Percentiles rank a stretch among this genome's conserved stretches.
Evolutionary conservation across 2,113 vertebrate species (phyloP).

Genomic region (Alligator sinensis): DNA sequence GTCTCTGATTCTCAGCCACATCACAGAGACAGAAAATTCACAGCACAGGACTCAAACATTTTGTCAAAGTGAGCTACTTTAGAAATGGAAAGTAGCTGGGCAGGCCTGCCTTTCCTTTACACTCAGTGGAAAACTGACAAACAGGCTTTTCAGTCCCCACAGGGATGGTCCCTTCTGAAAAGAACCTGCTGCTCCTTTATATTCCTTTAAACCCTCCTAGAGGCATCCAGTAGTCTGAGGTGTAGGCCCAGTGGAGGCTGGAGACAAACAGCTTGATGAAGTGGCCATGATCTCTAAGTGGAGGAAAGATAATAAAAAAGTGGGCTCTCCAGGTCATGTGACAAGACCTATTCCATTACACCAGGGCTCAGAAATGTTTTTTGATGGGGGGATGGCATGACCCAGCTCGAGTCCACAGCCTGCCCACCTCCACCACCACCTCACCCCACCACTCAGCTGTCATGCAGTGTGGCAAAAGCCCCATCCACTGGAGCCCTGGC

Average conservation of each 20-base stretch:
- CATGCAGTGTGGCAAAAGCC: too few species aligned
- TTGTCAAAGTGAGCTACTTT: neutral
- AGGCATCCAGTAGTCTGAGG: neutral
- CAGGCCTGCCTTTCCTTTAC: neutral
- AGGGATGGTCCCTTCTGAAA: neutral
- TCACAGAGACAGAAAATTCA: neutral
- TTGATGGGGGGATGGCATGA: too few species aligned
- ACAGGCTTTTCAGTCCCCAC: neutral
- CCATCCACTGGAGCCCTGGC: too few species aligned
- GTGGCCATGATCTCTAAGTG: neutral
- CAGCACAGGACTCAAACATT: neutral
- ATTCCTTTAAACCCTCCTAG: too few species aligned
- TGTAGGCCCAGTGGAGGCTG: neutral
- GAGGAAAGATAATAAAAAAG: neutral
- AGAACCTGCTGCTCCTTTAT: neutral
- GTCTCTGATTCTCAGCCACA: neutral
- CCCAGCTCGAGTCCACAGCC: too few species aligned
- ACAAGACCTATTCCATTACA: neutral
- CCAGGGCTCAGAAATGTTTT: too few species aligned
- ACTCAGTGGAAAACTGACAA: too few species aligned
- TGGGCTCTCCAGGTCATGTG: neutral
- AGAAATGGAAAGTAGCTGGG: neutral
- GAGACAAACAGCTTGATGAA: accelerated
- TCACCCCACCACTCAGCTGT: too few species aligned
- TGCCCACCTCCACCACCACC: too few species aligned